phyloP scores from a whole-genome alignment of 30 jellyfish, hydroid and myxozoan species.

The Euphysa ruthae region DNA sequence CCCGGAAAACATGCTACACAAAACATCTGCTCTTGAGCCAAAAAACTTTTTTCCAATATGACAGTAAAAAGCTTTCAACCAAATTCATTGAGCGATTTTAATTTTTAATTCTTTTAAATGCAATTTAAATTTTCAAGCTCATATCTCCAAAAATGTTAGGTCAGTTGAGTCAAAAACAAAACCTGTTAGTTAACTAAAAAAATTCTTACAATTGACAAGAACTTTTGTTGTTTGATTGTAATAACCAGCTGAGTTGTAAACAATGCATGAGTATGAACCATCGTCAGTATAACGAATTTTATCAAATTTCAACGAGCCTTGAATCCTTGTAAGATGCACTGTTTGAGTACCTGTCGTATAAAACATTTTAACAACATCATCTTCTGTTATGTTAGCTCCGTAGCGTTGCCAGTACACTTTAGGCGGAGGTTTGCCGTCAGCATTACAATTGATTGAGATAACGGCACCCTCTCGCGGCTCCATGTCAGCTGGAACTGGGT shows the following conservation, averaged over 20 bases:
- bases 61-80: too few relatives aligned
- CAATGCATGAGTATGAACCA: slow-evolving; percentile 61
- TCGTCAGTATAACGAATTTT: slow-evolving; percentile 40
- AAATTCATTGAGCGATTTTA: too few relatives aligned
- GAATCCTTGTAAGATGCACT: neutral
- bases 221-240: neutral
- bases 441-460: slow-evolving; percentile 15
- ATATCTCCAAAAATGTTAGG: too few relatives aligned
- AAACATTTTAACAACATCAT: neutral
- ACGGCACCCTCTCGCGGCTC: slow-evolving; percentile 18
- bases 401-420: slow-evolving; percentile 41
- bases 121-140: too few relatives aligned
- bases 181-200: too few relatives aligned
- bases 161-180: too few relatives aligned
- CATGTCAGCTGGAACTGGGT: slow-evolving; percentile 5
- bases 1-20: too few relatives aligned
- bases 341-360: neutral
- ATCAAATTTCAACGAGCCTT: slow-evolving; percentile 4
- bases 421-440: slow-evolving; percentile 25
- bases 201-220: slow-evolving; percentile 8
- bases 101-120: too few relatives aligned
- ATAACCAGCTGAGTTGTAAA: slow-evolving; percentile 47
- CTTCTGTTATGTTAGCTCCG: slow-evolving; percentile 21
- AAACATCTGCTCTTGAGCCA: too few relatives aligned
- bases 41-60: too few relatives aligned